Evolutionary conservation across 2,888 invertebrate genomes (phyloP).

Genomic region (Disparrhopalites patrizii): DNA sequence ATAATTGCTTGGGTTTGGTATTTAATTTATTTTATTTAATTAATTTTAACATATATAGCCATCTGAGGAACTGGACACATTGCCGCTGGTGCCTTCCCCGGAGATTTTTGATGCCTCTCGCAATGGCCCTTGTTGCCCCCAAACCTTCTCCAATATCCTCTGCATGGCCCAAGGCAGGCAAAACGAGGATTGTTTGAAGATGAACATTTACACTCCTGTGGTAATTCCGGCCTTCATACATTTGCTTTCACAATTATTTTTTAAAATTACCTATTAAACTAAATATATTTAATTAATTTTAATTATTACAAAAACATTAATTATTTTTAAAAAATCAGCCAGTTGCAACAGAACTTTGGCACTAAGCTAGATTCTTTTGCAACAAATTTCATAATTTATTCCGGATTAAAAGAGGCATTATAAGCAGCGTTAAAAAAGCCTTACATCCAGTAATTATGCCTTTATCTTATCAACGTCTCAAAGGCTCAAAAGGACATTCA

Average conservation of each 20-base stretch:
- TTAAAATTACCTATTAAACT: not conserved
- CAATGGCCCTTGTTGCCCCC: constrained; percentile 1
- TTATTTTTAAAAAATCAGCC: not conserved
- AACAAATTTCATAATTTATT: not conserved
- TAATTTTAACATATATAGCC: not conserved
- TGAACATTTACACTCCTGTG: not conserved
- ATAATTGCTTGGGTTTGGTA: no score
- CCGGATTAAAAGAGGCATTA: no score
- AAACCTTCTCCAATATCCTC: not conserved
- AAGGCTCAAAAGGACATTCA: not conserved
- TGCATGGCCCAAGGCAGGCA: not conserved
- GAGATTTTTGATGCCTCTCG: constrained; percentile 4
- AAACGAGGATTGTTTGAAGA: constrained; percentile 2
- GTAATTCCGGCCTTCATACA: no score
- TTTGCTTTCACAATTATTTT: not conserved
- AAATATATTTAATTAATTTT: no score
- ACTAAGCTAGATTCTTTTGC: no score
- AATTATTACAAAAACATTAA: not conserved
- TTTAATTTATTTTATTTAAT: no score
- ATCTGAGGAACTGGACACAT: not conserved
- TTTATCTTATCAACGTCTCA: no score
- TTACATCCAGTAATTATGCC: no score
- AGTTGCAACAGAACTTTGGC: not conserved
- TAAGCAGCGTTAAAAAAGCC: no score
- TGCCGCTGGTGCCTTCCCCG: not conserved